These are phyloP conservation scores for Eupithecia vulgata DNA, from an alignment of 2,888 invertebrate species.

Conservation along the genomic window DNA sequence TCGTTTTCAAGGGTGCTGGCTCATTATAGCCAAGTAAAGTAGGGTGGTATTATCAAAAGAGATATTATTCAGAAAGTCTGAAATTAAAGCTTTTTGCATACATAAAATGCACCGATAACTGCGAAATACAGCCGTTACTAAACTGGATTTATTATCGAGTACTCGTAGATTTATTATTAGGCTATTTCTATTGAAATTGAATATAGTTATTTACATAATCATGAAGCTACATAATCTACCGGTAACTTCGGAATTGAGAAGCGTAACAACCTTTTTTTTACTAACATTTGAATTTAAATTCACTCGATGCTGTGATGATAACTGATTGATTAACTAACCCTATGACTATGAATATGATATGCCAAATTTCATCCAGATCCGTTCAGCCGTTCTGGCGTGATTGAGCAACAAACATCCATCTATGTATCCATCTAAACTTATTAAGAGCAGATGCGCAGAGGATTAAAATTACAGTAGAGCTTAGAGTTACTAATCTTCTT, in stretches of 20 bases:
- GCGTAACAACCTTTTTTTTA: neutral
- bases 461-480: no score
- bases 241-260: neutral
- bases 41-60: conserved; percentile 29
- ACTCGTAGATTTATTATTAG: neutral
- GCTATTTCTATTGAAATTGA: neutral
- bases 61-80: conserved; percentile 36
- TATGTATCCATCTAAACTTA: no score
- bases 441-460: no score
- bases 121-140: conserved; percentile 4
- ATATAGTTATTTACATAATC: neutral
- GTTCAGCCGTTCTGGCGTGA: no score
- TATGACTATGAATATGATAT: no score
- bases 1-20: conserved; percentile 70
- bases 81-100: conserved; percentile 35
- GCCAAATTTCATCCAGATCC: no score
- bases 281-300: neutral
- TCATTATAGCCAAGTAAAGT: conserved; percentile 40
- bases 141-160: conserved; percentile 9
- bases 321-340: neutral
- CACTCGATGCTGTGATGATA: neutral
- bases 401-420: no score
- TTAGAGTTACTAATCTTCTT: no score
- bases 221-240: neutral
- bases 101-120: conserved; percentile 13